These are phyloP conservation scores for Gerosis bhagava DNA, from an alignment of 2,888 invertebrate species.

Conservation along the genomic window DNA sequence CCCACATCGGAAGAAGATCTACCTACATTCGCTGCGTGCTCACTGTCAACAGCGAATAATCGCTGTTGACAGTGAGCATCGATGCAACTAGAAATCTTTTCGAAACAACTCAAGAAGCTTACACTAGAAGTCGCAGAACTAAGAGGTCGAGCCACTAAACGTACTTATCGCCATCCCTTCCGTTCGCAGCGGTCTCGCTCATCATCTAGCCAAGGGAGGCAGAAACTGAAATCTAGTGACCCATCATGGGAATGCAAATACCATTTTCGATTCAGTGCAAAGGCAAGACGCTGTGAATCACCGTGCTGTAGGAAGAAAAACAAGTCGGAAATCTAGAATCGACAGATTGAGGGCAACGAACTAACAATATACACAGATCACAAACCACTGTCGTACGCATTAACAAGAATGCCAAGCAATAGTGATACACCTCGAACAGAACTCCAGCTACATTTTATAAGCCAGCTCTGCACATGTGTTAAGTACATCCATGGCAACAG, in stretches of 20 bases:
- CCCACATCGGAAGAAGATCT: no score
- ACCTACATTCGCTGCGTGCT: no score
- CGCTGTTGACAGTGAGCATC: neutral
- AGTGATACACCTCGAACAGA: neutral
- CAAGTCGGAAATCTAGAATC: conserved; percentile 26
- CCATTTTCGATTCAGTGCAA: conserved; percentile 23
- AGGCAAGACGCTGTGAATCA: conserved; percentile 21
- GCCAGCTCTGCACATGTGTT: neutral
- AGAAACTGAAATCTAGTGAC: neutral
- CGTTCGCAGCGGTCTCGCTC: neutral
- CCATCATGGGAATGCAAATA: conserved; percentile 23
- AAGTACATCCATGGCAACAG: neutral
- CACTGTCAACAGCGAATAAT: no score
- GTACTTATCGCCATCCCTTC: conserved; percentile 4
- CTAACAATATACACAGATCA: neutral
- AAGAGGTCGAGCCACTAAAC: neutral
- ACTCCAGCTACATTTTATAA: neutral
- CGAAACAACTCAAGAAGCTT: conserved; percentile 6
- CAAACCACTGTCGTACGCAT: neutral
- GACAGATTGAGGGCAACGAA: neutral
- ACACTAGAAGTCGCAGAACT: conserved; percentile 1
- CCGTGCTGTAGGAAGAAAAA: conserved; percentile 22
- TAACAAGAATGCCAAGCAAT: neutral
- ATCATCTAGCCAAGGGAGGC: neutral
- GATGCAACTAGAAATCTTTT: neutral